These are phyloP conservation scores for Bucco capensis DNA, from an alignment of 2,113 vertebrate species.

Conservation along the genomic window DNA sequence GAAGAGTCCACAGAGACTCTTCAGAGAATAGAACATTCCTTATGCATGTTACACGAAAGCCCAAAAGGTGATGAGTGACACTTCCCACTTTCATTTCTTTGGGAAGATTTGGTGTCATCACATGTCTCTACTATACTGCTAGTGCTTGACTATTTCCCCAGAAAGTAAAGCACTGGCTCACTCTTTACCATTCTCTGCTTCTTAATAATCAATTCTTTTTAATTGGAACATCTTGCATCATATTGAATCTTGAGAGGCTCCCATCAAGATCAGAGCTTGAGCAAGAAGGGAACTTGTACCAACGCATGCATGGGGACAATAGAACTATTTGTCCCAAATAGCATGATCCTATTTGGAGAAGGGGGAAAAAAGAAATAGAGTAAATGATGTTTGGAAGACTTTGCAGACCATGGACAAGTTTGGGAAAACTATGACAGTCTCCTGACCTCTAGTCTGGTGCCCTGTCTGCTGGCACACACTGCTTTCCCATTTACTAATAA, in stretches of 20 bases:
- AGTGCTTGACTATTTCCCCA: conserved; percentile 10
- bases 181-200: conserved; percentile 6
- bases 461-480: background rate
- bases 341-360: conserved; percentile 14
- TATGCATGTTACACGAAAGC: conserved; percentile 12
- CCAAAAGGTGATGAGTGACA: conserved; percentile 53
- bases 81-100: conserved; percentile 55
- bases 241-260: conserved; percentile 1
- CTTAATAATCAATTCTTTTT: conserved; percentile 69
- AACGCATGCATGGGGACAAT: background rate
- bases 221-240: conserved; percentile 52
- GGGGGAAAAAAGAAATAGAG: background rate
- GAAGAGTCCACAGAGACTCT: conserved; percentile 20
- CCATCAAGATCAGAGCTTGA: background rate
- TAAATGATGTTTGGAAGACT: conserved; percentile 30
- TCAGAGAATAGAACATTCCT: conserved; percentile 31
- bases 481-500: background rate
- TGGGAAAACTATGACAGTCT: background rate
- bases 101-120: conserved; percentile 28
- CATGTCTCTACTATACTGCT: conserved; percentile 13
- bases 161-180: background rate
- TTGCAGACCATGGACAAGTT: background rate
- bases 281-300: conserved; percentile 26
- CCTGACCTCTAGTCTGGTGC: background rate
- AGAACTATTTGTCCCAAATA: background rate